Base-by-base conservation (phyloP, 2,888 invertebrate genomes). In the Anodontia alba region DNA sequence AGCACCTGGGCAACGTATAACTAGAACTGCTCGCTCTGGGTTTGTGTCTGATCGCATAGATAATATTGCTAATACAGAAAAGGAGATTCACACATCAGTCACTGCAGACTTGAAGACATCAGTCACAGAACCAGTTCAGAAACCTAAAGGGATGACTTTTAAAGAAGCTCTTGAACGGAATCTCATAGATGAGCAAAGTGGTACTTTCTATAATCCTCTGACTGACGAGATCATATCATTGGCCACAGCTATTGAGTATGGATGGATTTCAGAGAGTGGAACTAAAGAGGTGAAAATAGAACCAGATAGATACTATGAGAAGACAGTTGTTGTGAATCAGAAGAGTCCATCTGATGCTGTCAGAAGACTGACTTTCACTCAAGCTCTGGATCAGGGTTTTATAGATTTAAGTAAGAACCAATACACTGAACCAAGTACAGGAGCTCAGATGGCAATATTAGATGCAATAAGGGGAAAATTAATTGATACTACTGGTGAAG, bases 381-480 rank as follows among this genome's bases (percentile, higher is more conserved):
- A 98, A 95, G 96, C 98, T 66, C 96, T 97, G 84, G 96, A 96
- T 86, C 98, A 98, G 95, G 99, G 98, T 69, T 96, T 98, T 43
- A 96, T 98, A 83, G 91, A 91, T 80, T 78, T 92, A 54, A 73
- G 89, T 36, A 80, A 83, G 36, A 88, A 89, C 51, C 84, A 90
- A 68, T 92, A 87, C 72, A 90, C 88, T 23, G 95, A 96, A 88
- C 95, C 95, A 17, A 92, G 96, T 77, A 96, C 96, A 87, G 97
- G 97, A 72, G 96, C 96, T 90, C 96, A 96, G 96, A 96, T 95
- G 96, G 96, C 97, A 42, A 96, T 99, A 88, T 97, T 97, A 91
- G 97, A 99, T 95, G 99, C 99, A 36, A 97, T 97, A 17, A 96
- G 96, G 73, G 85, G 89, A 69, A 88, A 91, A 80, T 76, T 91